These are phyloP conservation scores for Cerceris rybyensis DNA, from an alignment of 2,888 invertebrate species.

Conservation along the genomic window DNA sequence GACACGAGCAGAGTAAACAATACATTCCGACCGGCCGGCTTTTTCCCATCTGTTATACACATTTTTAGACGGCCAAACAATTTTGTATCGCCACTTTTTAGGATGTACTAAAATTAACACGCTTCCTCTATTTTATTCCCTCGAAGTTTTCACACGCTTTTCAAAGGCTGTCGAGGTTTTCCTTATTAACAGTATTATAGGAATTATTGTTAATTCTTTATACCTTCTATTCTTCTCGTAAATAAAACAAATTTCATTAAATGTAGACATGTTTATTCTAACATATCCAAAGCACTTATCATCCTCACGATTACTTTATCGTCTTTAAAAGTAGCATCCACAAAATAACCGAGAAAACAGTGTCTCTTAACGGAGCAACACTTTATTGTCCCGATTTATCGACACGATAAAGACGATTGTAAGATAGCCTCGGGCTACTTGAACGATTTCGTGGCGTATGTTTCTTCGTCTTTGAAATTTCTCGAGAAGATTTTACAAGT, in stretches of 20 bases:
- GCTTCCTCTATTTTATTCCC: too few relatives aligned
- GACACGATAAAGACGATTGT: not conserved
- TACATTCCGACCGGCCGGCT: conserved; percentile 30
- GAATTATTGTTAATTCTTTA: too few relatives aligned
- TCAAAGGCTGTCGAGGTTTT: too few relatives aligned
- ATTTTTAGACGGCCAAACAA: conserved; percentile 3
- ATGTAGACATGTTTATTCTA: not conserved
- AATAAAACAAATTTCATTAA: not conserved
- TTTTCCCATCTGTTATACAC: conserved; percentile 29
- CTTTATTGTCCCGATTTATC: conserved; percentile 4
- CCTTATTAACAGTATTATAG: too few relatives aligned
- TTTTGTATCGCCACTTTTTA: not conserved
- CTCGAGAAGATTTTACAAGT: too few relatives aligned
- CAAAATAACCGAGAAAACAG: not conserved
- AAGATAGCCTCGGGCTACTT: not conserved
- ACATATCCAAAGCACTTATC: not conserved
- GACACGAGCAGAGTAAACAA: conserved; percentile 38
- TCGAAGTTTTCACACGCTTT: too few relatives aligned
- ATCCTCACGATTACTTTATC: not conserved
- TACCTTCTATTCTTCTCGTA: too few relatives aligned
- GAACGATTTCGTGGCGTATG: not conserved
- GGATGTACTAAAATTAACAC: too few relatives aligned
- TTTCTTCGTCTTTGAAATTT: not conserved
- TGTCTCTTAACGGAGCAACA: not conserved
- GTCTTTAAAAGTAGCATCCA: not conserved